Base-by-base conservation (phyloP, 2,888 invertebrate species). In the Idaea dimidiata region DNA sequence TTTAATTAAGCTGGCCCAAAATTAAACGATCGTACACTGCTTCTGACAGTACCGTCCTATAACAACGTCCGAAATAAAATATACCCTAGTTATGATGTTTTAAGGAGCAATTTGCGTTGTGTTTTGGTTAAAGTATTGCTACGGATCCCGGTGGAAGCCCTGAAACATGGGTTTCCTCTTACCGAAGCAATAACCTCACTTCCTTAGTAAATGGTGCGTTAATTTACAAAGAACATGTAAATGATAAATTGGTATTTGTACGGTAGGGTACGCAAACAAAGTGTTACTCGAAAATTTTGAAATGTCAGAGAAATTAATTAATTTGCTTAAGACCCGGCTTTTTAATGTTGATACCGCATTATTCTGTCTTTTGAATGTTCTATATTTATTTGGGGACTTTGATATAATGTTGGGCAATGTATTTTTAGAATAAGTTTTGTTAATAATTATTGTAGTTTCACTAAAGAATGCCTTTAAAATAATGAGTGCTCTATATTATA, bases 91-190 rank as follows among this genome's bases (percentile, higher is more conserved):
- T 31, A 57, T 62, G 57, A 61, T 2, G 58, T 0, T 7, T 58
- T 62, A 64, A 57, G 59, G 66, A 53, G 53, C 17, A 32, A n/a
- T 59, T 58, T 61, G 43, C 58, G 17, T 54, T 59, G 58, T 33
- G 59, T 54, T 54, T 17, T 66, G 69, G 67, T 63, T 62, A 62
- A 66, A 65, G 72, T 75, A 69, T 72, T 72, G 70, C 67, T 60
- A 60, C 66, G 66, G 65, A 14, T 67, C 69, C 66, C 72, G 63
- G 63, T 68, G 72, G 74, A 74, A 79, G 74, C 77, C 73, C 72
- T 74, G 64, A 71, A 81, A 84, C 83, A 84, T 68, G 82, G 64
- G 77, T 82, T 79, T 71, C 72, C 83, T 82, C 77, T 83, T 75
- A 78, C 70, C 59, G 65, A 71, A 67, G 75, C 66, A 69, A 70